Conservation (phyloP, 2,888 invertebrate species). For the Matsumyia berberina region DNA sequence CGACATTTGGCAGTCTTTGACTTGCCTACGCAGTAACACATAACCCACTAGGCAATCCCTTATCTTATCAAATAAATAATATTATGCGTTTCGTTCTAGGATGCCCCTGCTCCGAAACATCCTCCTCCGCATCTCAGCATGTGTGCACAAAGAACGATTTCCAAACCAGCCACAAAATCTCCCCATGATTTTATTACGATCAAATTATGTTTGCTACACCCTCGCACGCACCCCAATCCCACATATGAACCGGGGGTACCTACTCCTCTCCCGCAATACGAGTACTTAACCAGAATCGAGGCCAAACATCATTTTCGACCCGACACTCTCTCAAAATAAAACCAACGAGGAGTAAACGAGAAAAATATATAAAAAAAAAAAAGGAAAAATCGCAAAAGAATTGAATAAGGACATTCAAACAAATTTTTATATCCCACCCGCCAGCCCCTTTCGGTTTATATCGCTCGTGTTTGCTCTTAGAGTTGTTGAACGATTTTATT, state of each 20-base stretch:
- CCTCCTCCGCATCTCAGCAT: background rate
- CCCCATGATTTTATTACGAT: conserved; percentile 58
- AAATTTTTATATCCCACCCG: conserved; percentile 33
- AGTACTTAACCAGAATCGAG: conserved; percentile 45
- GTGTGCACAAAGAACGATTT: background rate
- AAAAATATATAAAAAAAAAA: conserved; percentile 1
- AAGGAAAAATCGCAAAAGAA: conserved; percentile 37
- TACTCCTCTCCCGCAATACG: background rate
- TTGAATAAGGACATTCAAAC: conserved; percentile 63
- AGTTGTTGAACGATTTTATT: conserved; percentile 57
- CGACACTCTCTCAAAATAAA: conserved; percentile 6
- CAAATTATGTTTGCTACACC: conserved; percentile 53
- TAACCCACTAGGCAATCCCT: conserved; percentile 26
- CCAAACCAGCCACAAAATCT: conserved; percentile 42
- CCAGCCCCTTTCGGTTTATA: background rate
- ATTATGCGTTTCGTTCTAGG: conserved; percentile 21
- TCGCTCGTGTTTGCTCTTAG: conserved; percentile 39
- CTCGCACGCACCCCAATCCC: conserved; percentile 3
- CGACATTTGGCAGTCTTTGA: conserved; percentile 17
- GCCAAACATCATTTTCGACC: conserved; percentile 44
- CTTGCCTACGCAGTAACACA: conserved; percentile 18
- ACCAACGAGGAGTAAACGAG: background rate
- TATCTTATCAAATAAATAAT: conserved; percentile 50
- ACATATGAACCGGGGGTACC: conserved; percentile 14
- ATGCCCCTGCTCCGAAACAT: background rate